Percentiles rank a stretch among this genome's conserved stretches.
These are phyloP conservation scores for Ceratosolen fusciceps DNA, from an alignment of 1,140 invertebrate genomes.

Conservation along the genomic window DNA sequence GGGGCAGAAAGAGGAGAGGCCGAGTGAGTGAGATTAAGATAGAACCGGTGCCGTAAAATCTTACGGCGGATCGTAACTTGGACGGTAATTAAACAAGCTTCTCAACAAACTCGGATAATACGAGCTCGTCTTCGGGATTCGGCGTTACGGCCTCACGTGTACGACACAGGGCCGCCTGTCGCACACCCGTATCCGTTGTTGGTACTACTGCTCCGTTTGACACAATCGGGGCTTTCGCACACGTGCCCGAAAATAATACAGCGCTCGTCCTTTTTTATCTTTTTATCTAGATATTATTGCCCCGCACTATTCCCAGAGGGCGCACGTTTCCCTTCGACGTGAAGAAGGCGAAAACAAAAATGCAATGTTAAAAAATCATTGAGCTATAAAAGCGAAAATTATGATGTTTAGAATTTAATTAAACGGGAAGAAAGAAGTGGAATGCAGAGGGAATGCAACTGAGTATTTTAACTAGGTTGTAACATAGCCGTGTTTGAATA, in stretches of 20 bases:
- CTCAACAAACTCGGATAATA: slow-evolving; percentile 8
- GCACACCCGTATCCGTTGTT: background rate
- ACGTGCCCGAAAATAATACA: slow-evolving; percentile 16
- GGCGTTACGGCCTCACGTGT: background rate
- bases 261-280: background rate
- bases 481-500: too few relatives aligned
- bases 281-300: too few relatives aligned
- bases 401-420: too few relatives aligned
- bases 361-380: too few relatives aligned
- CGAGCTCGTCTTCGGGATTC: slow-evolving; percentile 7
- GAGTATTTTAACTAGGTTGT: too few relatives aligned
- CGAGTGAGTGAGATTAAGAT: background rate
- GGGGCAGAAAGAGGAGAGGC: background rate
- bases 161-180: background rate
- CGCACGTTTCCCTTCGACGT: too few relatives aligned
- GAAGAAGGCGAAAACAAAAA: too few relatives aligned
- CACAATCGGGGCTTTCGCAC: background rate
- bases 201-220: slow-evolving; percentile 30
- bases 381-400: too few relatives aligned
- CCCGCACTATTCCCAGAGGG: too few relatives aligned
- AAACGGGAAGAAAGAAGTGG: too few relatives aligned
- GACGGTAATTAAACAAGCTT: slow-evolving; percentile 23
- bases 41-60: slow-evolving; percentile 14
- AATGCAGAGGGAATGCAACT: too few relatives aligned
- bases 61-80: slow-evolving; percentile 33